phyloP scores from a whole-genome alignment of 53 echinoderm and acorn worm species.

The Henricia sp. region DNA sequence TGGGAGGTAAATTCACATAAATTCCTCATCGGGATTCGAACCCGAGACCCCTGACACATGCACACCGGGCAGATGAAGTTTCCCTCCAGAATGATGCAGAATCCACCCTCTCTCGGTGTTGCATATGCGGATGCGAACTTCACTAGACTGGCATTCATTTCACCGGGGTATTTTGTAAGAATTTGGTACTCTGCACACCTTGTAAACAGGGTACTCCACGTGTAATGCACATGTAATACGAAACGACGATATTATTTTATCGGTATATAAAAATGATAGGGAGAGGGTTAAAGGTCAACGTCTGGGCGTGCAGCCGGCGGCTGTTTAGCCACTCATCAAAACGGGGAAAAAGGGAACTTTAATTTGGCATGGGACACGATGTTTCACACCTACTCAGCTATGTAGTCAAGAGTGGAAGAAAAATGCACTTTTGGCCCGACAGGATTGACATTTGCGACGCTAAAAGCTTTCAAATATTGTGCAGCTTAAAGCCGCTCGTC shows the following conservation, averaged over 20 bases:
- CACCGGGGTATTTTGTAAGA: no score
- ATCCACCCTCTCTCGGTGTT: no score
- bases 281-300: conserved; percentile 13
- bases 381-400: conserved; percentile 17
- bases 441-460: conserved; percentile 32
- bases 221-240: conserved; percentile 5
- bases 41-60: no score
- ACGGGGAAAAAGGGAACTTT: conserved; percentile 2
- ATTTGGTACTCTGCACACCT: no score
- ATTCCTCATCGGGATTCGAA: no score
- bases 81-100: no score
- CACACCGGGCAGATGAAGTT: no score
- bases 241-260: conserved; percentile 32
- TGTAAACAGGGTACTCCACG: neutral
- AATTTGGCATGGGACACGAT: neutral
- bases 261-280: conserved; percentile 12
- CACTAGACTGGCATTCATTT: no score
- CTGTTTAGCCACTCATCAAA: neutral
- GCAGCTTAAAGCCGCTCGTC: conserved; percentile 19
- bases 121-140: no score
- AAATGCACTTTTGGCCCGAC: conserved; percentile 44
- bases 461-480: conserved; percentile 53
- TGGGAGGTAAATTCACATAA: no score
- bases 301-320: neutral
- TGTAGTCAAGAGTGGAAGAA: neutral